Conservation (phyloP, 2,113 vertebrate genomes). For the Crotalus tigris region DNA sequence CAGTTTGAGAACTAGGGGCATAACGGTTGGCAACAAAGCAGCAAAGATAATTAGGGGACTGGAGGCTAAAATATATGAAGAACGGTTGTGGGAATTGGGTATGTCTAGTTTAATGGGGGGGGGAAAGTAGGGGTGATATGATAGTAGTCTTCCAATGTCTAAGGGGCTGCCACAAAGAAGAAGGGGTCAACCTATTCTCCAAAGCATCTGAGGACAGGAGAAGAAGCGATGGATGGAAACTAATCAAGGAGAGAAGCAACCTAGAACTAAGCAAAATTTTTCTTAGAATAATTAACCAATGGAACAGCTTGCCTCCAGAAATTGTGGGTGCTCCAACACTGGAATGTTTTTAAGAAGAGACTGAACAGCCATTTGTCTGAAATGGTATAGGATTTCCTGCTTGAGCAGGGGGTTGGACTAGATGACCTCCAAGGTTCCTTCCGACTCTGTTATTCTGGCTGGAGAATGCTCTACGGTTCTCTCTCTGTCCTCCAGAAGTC, state of each 20-base stretch:
- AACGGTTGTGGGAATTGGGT: fast-evolving
- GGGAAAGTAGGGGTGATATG: no score
- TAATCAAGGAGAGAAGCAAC: background rate
- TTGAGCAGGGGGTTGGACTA: no score
- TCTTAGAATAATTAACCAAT: background rate
- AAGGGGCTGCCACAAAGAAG: no score
- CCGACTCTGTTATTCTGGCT: background rate
- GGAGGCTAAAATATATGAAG: no score
- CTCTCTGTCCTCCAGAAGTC: background rate
- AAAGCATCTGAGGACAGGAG: no score
- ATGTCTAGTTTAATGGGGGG: no score
- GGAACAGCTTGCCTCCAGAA: background rate
- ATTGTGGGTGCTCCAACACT: background rate
- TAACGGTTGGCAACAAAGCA: background rate
- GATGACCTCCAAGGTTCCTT: background rate
- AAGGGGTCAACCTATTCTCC: no score
- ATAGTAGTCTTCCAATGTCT: no score
- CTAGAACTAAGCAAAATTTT: background rate
- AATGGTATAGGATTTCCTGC: no score
- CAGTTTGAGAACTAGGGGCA: background rate
- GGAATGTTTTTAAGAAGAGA: no score
- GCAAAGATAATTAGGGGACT: background rate
- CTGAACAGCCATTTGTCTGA: no score
- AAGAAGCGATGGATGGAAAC: background rate
- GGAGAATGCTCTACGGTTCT: background rate